Evolutionary conservation across 2,888 invertebrate species (phyloP), one percentile per base, ranked within the genome.

Genomic region (Pachydiplax longipennis): DNA sequence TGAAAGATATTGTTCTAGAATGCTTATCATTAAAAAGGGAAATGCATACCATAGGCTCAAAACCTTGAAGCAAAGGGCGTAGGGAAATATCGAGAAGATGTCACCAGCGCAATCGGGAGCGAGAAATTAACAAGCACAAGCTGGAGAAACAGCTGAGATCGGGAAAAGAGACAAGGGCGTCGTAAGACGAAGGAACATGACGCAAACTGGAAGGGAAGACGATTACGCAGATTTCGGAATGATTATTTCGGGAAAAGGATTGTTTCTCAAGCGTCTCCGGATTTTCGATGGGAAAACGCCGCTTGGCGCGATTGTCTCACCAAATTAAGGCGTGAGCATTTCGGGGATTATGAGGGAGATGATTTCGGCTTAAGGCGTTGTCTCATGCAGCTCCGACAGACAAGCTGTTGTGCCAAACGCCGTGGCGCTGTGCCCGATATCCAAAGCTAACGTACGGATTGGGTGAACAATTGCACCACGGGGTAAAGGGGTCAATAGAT

Each of bases 271-370:
- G 87, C 87, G 87, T n/a, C 58, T 87, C 61, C 87, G 87, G 87
- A 87, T 87, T 61, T 87, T 87, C 65, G 61, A 61, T 61, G 87
- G n/a, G 87, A 65, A 87, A 58, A 37, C 35, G 61, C 37, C 87
- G 37, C 87, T 37, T 61, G 87, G 37, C 12, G 37, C 37, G 37
- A 61, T 61, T 61, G 61, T 61, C n/a, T 53, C 22, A 37, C 58
- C 37, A 37, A 65, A 87, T 87, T 73, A 31, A 73, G 73, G 73
- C 73, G 73, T 6, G 25, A 65, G 65, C 65, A 25, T 73, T 73
- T 35, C 58, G 61, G 10, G 87, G 53, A 82, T n/a, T 37, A 83
- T 48, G 31, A 53, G 48, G 13, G 87, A 22, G 82, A 31, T 31
- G 31, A 73, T 25, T 73, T 22, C 15, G 25, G 25, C 73, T 73